Percentiles rank a stretch among this genome's conserved stretches.
Conservation (phyloP, 2,888 invertebrate genomes). For the Pterobdella sp. region DNA sequence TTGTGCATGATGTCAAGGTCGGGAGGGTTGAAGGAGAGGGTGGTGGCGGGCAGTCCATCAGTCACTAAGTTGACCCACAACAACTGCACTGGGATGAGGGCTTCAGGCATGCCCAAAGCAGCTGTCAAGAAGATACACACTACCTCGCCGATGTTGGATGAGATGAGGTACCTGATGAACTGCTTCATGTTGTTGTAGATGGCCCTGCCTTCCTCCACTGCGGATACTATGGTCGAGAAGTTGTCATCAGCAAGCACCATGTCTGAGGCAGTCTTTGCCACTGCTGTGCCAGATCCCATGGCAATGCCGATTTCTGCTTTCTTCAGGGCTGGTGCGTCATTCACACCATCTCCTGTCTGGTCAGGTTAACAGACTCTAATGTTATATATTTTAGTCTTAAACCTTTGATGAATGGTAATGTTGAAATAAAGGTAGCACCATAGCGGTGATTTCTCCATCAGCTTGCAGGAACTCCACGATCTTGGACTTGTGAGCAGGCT, state of each 20-base stretch:
- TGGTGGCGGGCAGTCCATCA: constrained; percentile 88
- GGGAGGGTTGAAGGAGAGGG: constrained; percentile 98
- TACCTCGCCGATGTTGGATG: constrained; percentile 95
- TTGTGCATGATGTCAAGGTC: constrained; percentile 99
- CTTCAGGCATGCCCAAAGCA: constrained; percentile 97
- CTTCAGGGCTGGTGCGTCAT: constrained; percentile 98
- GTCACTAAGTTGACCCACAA: constrained; percentile 99
- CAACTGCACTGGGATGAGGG: constrained; percentile 96
- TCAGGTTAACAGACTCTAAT: too few species aligned
- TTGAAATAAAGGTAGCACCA: constrained; percentile 59
- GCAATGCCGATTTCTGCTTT: constrained; percentile 77
- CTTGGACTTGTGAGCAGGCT: constrained; percentile 98
- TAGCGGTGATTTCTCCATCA: constrained; percentile 95
- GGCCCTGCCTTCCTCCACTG: constrained; percentile 73
- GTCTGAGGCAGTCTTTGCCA: constrained; percentile 95
- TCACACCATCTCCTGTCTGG: constrained; percentile 99
- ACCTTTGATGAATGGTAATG: not conserved
- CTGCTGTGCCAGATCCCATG: constrained; percentile 99
- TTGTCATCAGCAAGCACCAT: constrained; percentile 99
- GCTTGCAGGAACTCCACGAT: constrained; percentile 95
- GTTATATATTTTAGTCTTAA: not conserved
- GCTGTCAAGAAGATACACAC: constrained; percentile 89
- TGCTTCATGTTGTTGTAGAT: constrained; percentile 99
- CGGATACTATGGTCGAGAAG: constrained; percentile 98
- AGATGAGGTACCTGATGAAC: constrained; percentile 99